Evolutionary conservation across 2,797 vertebrate species (phyloP).

Genomic region (Sebastes vulpes): DNA sequence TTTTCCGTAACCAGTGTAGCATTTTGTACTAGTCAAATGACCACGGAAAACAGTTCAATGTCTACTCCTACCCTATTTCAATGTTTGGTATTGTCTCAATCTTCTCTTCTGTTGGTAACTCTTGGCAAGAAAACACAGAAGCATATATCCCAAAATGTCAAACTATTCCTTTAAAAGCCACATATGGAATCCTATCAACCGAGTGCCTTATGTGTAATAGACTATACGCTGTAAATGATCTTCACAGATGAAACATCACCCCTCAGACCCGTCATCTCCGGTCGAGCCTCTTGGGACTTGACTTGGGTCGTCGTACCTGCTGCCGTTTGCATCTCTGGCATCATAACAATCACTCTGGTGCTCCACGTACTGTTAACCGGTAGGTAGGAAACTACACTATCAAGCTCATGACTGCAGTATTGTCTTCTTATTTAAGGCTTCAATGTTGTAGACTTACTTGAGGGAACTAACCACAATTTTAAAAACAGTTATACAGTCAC

Average conservation of each 20-base stretch:
- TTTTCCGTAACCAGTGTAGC: no score
- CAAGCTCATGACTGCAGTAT: not conserved
- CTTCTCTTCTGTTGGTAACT: not conserved
- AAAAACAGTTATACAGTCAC: not conserved
- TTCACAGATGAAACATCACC: constrained; percentile 14
- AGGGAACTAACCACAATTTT: not conserved
- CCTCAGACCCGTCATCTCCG: not conserved
- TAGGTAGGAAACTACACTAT: constrained; percentile 18
- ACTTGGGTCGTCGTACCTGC: constrained; percentile 50
- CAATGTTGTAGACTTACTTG: not conserved
- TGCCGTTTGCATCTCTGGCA: constrained; percentile 37
- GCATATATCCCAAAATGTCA: not conserved
- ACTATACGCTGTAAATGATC: not conserved
- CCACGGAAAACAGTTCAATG: no score
- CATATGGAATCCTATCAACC: not conserved
- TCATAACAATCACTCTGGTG: constrained; percentile 61
- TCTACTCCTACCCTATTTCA: no score
- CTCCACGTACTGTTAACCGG: constrained; percentile 66
- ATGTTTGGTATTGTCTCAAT: not conserved
- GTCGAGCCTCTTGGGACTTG: not conserved
- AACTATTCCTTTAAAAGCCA: not conserved
- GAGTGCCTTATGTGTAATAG: not conserved
- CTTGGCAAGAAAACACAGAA: not conserved
- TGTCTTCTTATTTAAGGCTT: not conserved
- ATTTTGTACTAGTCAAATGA: no score